Evolutionary conservation across 2,113 vertebrate species (phyloP), one percentile per base, ranked within the genome.

Genomic region (Panurus biarmicus): DNA sequence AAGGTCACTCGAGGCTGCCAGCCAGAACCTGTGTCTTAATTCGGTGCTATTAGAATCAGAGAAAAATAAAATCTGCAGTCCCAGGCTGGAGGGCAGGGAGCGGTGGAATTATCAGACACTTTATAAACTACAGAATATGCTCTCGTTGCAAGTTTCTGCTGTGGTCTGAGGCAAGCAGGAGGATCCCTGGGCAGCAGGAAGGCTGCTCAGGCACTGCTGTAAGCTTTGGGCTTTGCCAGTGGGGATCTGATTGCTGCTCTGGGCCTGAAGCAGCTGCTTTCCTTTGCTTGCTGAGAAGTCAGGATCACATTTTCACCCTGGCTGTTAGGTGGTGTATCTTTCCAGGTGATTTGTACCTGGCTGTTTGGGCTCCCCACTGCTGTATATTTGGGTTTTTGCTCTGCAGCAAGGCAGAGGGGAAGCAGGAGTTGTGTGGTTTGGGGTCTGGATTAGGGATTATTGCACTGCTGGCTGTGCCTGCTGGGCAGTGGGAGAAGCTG

Each of bases 1-100:
- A 97, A 97, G 97, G 95, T 96, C 96, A 94, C 71, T 62, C 57
- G 38, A 67, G 78, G 95, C 93, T 97, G 67, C 74, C 64, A 94
- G 94, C 89, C 90, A 94, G 88, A 94, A 80, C 92, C 84, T 93
- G 82, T 81, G 57, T 95, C 87, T 95, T 93, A 92, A 94, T 97
- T 87, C 50, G 12, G 19, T 2, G 16, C 85, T 45, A 8, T 85
- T 96, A 81, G 62, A 92, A 87, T 94, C 38, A 53, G 31, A 91
- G 92, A 69, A 95, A 91, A 92, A 85, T 64, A 74, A 90, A 94
- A 42, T 50, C 40, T 3, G 6, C 29, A 5, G 6, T 92, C 58
- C 81, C 3, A 1, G 85, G 50, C 75, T 87, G 60, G 70, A 85
- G 87, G 82, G 53, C n/a, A 48, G 64, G 82, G 71, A 57, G 61